phyloP scores from a whole-genome alignment of 2,113 vertebrate genomes.

The Loxodonta africana region DNA sequence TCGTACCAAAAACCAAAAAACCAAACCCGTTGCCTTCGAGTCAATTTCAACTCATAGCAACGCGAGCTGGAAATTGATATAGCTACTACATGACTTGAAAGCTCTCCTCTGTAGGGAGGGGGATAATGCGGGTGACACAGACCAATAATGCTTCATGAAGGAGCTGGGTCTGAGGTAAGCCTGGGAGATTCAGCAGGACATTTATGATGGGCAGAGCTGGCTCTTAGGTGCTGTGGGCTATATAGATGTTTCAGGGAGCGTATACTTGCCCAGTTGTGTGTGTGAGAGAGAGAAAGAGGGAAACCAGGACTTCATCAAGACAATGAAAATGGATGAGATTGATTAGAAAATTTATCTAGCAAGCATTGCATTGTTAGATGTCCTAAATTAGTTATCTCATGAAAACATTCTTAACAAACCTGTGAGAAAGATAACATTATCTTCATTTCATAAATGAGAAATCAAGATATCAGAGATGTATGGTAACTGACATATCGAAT shows the following conservation, averaged over 20 bases:
- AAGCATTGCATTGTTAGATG: neutral
- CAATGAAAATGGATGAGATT: neutral
- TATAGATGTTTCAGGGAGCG: neutral
- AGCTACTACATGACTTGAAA: neutral
- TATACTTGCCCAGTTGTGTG: neutral
- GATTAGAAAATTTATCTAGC: neutral
- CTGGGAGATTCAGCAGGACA: neutral
- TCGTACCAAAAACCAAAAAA: neutral
- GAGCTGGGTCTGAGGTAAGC: neutral
- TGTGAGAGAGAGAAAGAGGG: neutral
- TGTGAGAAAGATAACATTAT: neutral
- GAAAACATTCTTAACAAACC: neutral
- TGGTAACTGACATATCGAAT: neutral
- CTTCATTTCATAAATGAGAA: neutral
- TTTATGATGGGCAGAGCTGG: neutral
- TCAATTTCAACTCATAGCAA: no score
- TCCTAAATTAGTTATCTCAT: neutral
- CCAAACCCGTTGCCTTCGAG: no score
- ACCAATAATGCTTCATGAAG: neutral
- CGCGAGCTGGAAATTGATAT: neutral
- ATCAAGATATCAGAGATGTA: neutral
- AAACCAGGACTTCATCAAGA: neutral
- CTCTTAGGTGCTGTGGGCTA: neutral
- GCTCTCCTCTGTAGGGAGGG: neutral
- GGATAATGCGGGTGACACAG: neutral